Evolutionary conservation across 2,113 vertebrate genomes (phyloP), one percentile per base, ranked within the genome.

Genomic region (Poeciliopsis prolifica): DNA sequence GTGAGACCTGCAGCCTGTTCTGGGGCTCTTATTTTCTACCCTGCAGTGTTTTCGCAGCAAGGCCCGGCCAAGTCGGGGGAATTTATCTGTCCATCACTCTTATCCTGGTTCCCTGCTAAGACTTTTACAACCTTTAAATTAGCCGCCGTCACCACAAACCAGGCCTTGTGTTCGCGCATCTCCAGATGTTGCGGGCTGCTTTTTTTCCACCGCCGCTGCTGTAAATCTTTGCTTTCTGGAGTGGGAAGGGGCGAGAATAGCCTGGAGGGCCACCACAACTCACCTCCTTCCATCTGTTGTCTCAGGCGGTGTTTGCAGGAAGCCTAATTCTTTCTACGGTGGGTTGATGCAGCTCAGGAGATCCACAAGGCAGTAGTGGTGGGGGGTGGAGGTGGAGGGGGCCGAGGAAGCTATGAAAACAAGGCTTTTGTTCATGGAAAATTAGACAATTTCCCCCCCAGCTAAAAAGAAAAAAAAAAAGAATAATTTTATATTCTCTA

Each of bases 91-190:
- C 90, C 88, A 92, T 92, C 92, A 92, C 85, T 81, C 85, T 71
- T 83, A 77, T 67, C 72, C 61, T 17, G 63, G n/a, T 85, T 58
- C 81, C 31, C 72, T 22, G 64, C 80, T 62, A 87, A 86, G 90
- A 90, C 85, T 89, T 93, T 91, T 92, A 92, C 83, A 85, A 80
- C 86, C 89, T 90, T 90, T 92, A 91, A 93, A 94, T 90, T 86
- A 91, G 86, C 86, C 87, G 64, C 87, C 81, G 84, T 89, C 92
- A 85, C 79, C 67, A 63, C 74, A 75, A 74, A 65, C 84, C 88
- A 42, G 80, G 74, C 85, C 80, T 84, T 11, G 58, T 77, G 33
- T 63, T 70, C 86, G 35, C 35, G 61, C 79, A 28, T 72, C 84
- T 90, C 87, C 92, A 94, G 92, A 93, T 94, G 92, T 93, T 88